These are phyloP conservation scores for Eriocheir sinensis DNA, from an alignment of 1,140 invertebrate genomes.

Conservation along the genomic window DNA sequence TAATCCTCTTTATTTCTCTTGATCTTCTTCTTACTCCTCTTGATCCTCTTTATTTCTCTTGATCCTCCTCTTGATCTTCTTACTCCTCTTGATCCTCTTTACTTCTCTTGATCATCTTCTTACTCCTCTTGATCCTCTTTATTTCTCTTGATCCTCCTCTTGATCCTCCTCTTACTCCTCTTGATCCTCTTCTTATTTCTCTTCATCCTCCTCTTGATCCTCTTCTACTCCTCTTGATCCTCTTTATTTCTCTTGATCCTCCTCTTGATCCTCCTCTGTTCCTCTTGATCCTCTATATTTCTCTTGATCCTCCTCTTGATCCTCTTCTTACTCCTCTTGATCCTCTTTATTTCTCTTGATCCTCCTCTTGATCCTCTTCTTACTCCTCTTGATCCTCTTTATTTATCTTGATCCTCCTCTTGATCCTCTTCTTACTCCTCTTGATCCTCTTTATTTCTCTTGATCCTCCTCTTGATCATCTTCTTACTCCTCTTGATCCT, in stretches of 20 bases:
- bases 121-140: neutral
- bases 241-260: too few relatives aligned
- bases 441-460: neutral
- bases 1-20: neutral
- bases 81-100: neutral
- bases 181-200: neutral
- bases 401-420: neutral
- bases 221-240: too few relatives aligned
- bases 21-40: neutral
- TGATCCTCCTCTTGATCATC: neutral
- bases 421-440: neutral
- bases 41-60: neutral
- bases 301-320: too few relatives aligned
- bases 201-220: neutral
- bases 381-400: neutral
- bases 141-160: too few relatives aligned
- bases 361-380: neutral
- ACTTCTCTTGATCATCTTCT: neutral
- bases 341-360: neutral
- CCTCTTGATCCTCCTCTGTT: too few relatives aligned
- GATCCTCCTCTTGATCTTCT: neutral
- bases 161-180: neutral
- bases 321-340: neutral
- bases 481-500: neutral
- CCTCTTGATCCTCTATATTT: too few relatives aligned